A percentile compares a stretch with the other conserved stretches of the same genome.
Evolutionary conservation across 2,888 invertebrate genomes (phyloP).

Genomic region (Catocala nupta): DNA sequence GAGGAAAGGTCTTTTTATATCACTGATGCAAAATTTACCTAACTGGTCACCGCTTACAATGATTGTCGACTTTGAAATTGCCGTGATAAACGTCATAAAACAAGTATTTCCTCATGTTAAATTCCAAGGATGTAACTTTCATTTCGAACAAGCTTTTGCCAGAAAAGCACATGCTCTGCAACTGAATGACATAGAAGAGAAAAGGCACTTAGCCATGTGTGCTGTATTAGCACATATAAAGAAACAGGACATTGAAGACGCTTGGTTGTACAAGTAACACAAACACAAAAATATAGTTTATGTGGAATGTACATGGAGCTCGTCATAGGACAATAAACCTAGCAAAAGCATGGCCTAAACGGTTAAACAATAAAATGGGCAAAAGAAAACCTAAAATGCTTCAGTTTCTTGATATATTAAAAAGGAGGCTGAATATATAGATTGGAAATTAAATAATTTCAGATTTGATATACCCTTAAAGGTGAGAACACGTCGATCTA

Average conservation of each 20-base stretch:
- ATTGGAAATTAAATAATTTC: slow-evolving; percentile 9
- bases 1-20: slow-evolving; percentile 22
- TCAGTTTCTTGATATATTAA: slow-evolving; percentile 13
- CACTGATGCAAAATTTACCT: slow-evolving; percentile 20
- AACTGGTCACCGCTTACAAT: slow-evolving; percentile 18
- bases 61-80: slow-evolving; percentile 22
- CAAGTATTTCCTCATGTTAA: slow-evolving; percentile 9
- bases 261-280: slow-evolving; percentile 17
- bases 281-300: slow-evolving; percentile 15
- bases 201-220: slow-evolving; percentile 27
- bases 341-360: slow-evolving; percentile 24
- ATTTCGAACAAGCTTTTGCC: slow-evolving; percentile 25
- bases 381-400: slow-evolving; percentile 19
- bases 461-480: background rate
- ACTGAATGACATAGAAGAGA: slow-evolving; percentile 9
- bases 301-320: slow-evolving; percentile 21
- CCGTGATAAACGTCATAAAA: slow-evolving; percentile 20
- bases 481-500: slow-evolving; percentile 10
- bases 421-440: slow-evolving; percentile 11
- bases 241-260: slow-evolving; percentile 20
- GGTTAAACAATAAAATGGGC: slow-evolving; percentile 18
- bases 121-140: slow-evolving; percentile 20
- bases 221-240: slow-evolving; percentile 28
- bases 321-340: slow-evolving; percentile 24
- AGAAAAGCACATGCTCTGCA: slow-evolving; percentile 23